Conservation (phyloP, 2,797 vertebrate genomes). For the Buphagus erythrorhynchus region DNA sequence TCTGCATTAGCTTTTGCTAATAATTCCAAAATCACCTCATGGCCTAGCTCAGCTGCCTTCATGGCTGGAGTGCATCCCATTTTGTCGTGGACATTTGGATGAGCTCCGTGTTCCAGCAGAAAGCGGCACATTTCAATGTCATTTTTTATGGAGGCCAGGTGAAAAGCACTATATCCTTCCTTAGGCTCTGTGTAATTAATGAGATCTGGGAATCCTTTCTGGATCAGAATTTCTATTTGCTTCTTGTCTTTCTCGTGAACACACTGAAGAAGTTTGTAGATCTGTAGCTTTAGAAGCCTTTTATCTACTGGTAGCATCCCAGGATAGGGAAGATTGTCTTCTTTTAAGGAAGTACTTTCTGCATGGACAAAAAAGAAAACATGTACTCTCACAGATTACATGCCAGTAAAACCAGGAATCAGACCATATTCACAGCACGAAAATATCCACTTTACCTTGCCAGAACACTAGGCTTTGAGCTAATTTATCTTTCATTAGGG, state of each 20-base stretch:
- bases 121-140: slow-evolving; percentile 85
- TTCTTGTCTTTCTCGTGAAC: slow-evolving; percentile 79
- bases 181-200: slow-evolving; percentile 88
- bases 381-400: not conserved
- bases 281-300: slow-evolving; percentile 86
- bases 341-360: slow-evolving; percentile 32
- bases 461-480: not conserved
- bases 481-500: not conserved
- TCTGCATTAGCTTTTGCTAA: slow-evolving; percentile 82
- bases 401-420: not conserved
- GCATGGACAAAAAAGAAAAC: not conserved
- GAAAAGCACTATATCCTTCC: slow-evolving; percentile 83
- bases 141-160: slow-evolving; percentile 84
- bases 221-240: slow-evolving; percentile 85
- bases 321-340: not conserved
- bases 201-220: slow-evolving; percentile 83
- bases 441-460: not conserved
- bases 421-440: not conserved
- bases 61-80: slow-evolving; percentile 85
- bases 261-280: slow-evolving; percentile 90
- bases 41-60: slow-evolving; percentile 88
- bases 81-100: slow-evolving; percentile 84
- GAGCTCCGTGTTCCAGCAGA: slow-evolving; percentile 83
- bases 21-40: slow-evolving; percentile 79
- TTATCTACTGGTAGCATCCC: slow-evolving; percentile 70